Evolutionary conservation across 1,140 invertebrate species (phyloP).

Genomic region (Galleria mellonella): DNA sequence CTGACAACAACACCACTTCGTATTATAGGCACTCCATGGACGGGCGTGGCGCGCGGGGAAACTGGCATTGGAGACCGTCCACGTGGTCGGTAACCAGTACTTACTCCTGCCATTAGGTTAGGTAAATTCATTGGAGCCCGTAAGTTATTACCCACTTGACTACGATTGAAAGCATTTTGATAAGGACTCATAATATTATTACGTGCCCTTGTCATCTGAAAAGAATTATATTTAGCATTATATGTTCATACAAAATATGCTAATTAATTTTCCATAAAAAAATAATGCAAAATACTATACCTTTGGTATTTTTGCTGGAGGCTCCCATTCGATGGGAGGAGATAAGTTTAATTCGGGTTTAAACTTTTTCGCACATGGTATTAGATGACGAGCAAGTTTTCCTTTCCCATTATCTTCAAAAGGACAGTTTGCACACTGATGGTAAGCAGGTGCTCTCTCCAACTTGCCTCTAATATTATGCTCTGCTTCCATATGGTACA

Average conservation of each 20-base stretch:
- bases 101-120: slow-evolving; percentile 11
- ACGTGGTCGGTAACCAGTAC: slow-evolving; percentile 21
- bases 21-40: slow-evolving; percentile 39
- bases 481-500: slow-evolving; percentile 93
- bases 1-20: slow-evolving; percentile 37
- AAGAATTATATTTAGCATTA: slow-evolving; percentile 17
- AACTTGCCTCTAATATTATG: slow-evolving; percentile 89
- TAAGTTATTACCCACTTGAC: slow-evolving; percentile 23
- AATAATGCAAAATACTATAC: too few relatives aligned
- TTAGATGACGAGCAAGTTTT: slow-evolving; percentile 91
- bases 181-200: slow-evolving; percentile 50
- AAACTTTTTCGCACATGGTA: slow-evolving; percentile 94
- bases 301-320: slow-evolving; percentile 92
- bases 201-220: slow-evolving; percentile 71
- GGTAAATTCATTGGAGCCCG: slow-evolving; percentile 11
- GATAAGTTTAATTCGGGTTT: slow-evolving; percentile 89
- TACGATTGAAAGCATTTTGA: slow-evolving; percentile 36
- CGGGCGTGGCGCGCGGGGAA: slow-evolving; percentile 18
- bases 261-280: neutral
- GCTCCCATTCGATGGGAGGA: slow-evolving; percentile 91
- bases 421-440: slow-evolving; percentile 94
- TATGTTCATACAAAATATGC: neutral
- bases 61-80: slow-evolving; percentile 28
- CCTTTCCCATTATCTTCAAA: slow-evolving; percentile 96
- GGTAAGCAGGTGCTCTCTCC: slow-evolving; percentile 89